phyloP scores from a whole-genome alignment of 2,888 invertebrate genomes.

The Venusia cambrica region DNA sequence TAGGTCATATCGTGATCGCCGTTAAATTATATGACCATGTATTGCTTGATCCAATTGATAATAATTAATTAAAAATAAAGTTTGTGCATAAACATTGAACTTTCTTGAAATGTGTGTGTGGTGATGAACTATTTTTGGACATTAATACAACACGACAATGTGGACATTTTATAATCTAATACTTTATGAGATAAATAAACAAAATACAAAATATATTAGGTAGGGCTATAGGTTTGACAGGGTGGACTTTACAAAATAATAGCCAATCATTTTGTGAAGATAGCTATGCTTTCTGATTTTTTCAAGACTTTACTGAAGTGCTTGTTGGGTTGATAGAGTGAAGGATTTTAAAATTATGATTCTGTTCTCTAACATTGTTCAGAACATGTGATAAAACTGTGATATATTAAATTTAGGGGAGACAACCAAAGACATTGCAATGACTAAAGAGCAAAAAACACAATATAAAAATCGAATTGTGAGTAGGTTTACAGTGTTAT shows the following conservation, averaged over 20 bases:
- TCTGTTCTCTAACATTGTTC: too few species aligned
- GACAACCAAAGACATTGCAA: slow-evolving; percentile 23
- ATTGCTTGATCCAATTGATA: slow-evolving; percentile 55
- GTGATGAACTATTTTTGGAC: slow-evolving; percentile 63
- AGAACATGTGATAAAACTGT: slow-evolving; percentile 50
- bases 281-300: too few species aligned
- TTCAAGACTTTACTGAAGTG: too few species aligned
- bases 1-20: slow-evolving; percentile 82
- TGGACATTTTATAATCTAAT: too few species aligned
- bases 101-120: slow-evolving; percentile 72
- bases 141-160: slow-evolving; percentile 26
- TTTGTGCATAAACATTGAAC: slow-evolving; percentile 78
- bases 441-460: slow-evolving; percentile 2
- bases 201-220: too few species aligned
- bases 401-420: slow-evolving; percentile 45
- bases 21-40: slow-evolving; percentile 69
- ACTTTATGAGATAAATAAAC: too few species aligned
- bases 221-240: too few species aligned
- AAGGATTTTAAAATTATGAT: too few species aligned
- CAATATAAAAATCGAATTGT: slow-evolving; percentile 20
- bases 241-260: too few species aligned
- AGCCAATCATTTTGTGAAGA: too few species aligned
- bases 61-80: slow-evolving; percentile 61
- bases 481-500: not conserved
- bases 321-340: too few species aligned